A percentile compares a stretch with the other conserved stretches of the same genome.
phyloP scores from a whole-genome alignment of 2,888 invertebrate genomes.

The Eristalinus sepulchralis region DNA sequence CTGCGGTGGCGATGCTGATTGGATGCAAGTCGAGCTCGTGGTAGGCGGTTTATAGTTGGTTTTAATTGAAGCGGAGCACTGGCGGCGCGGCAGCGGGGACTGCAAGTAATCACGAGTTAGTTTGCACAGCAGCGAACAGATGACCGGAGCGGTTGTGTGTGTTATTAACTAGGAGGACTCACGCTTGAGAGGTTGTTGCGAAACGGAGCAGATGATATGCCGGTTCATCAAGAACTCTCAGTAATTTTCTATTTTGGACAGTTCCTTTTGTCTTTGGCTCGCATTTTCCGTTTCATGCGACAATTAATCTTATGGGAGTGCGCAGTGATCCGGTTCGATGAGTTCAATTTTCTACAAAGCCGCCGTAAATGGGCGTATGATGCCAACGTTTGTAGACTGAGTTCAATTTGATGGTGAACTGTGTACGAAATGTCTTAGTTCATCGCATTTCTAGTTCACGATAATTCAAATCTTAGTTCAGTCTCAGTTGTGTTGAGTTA shows the following conservation, averaged over 20 bases:
- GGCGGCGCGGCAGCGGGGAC: too few species aligned
- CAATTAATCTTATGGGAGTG: not conserved
- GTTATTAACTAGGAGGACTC: slow-evolving; percentile 14
- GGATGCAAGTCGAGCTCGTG: slow-evolving; percentile 11
- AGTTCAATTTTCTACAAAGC: not conserved
- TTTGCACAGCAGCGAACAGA: slow-evolving; percentile 7
- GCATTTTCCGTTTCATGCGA: not conserved
- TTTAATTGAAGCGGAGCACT: slow-evolving; percentile 11
- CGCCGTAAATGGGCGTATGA: not conserved
- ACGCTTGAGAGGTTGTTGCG: slow-evolving; percentile 7
- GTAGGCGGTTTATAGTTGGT: slow-evolving; percentile 17
- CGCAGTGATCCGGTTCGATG: not conserved
- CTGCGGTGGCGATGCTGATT: not conserved
- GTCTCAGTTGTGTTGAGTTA: too few species aligned
- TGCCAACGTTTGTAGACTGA: too few species aligned
- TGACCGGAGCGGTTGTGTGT: slow-evolving; percentile 21
- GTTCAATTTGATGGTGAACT: too few species aligned
- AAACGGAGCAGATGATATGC: slow-evolving; percentile 2
- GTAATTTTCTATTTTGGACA: not conserved
- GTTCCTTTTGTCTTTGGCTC: not conserved
- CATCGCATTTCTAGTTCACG: too few species aligned
- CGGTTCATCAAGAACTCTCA: slow-evolving; percentile 1
- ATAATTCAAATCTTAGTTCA: too few species aligned
- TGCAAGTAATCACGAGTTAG: slow-evolving; percentile 16
- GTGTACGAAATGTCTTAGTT: too few species aligned